Evolutionary conservation across 2,888 invertebrate genomes (phyloP).

Genomic region (Andrena camellia): DNA sequence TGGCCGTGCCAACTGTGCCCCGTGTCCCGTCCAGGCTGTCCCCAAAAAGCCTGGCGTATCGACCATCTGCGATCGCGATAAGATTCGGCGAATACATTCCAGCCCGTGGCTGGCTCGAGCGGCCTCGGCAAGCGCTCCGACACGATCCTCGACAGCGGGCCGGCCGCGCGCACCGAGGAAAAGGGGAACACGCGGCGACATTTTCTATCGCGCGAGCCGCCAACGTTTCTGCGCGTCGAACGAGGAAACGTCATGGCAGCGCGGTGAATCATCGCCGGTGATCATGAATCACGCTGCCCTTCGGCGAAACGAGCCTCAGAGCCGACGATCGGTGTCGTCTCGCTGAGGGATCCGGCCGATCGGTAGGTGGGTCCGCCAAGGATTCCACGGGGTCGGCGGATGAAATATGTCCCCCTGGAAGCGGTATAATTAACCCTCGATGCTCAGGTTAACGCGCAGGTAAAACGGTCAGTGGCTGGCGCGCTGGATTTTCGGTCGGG

Average conservation of each 20-base stretch:
- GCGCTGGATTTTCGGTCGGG: constrained; percentile 17
- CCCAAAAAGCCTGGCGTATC: constrained; percentile 8
- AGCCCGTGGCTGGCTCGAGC: not conserved
- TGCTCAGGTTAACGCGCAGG: constrained; percentile 61
- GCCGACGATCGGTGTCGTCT: constrained; percentile 46
- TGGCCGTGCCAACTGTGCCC: not conserved
- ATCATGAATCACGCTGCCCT: constrained; percentile 76
- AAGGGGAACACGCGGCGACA: constrained; percentile 30
- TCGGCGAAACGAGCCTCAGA: constrained; percentile 52
- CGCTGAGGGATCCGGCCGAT: constrained; percentile 19
- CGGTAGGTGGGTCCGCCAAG: constrained; percentile 33
- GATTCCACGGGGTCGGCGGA: constrained; percentile 32
- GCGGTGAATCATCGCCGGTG: constrained; percentile 72
- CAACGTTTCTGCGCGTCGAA: constrained; percentile 60
- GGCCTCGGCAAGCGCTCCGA: not conserved
- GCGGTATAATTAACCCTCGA: constrained; percentile 70
- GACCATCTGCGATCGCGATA: constrained; percentile 23
- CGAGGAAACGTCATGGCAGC: constrained; percentile 63
- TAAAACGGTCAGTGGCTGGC: constrained; percentile 39
- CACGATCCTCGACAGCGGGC: not conserved
- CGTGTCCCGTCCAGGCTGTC: not conserved
- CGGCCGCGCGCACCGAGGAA: constrained; percentile 1
- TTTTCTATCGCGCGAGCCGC: constrained; percentile 49
- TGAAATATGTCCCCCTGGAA: constrained; percentile 54
- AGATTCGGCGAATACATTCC: not conserved